These are phyloP conservation scores for Pampus argenteus DNA, from an alignment of 2,797 vertebrate genomes.

Conservation along the genomic window DNA sequence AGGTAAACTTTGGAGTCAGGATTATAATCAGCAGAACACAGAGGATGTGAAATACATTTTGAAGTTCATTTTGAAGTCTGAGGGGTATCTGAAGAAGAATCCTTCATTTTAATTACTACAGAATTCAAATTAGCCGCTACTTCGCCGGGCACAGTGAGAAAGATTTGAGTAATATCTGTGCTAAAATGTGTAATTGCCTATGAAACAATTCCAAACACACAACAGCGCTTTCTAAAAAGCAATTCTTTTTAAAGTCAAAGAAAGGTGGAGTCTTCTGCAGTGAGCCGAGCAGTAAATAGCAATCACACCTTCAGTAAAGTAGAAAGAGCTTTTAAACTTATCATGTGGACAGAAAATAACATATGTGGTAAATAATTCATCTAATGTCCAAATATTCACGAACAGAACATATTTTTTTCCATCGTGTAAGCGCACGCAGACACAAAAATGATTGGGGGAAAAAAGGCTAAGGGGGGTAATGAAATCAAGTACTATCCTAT, in stretches of 20 bases:
- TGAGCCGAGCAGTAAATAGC: slow-evolving; percentile 41
- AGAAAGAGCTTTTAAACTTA: slow-evolving; percentile 41
- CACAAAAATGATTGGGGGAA: slow-evolving; percentile 28
- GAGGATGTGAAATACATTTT: slow-evolving; percentile 7
- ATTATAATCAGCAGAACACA: slow-evolving; percentile 22
- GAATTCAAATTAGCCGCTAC: slow-evolving; percentile 42
- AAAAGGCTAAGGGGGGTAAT: slow-evolving; percentile 50
- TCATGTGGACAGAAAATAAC: slow-evolving; percentile 26
- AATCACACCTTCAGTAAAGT: slow-evolving; percentile 43
- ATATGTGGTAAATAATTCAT: slow-evolving; percentile 60
- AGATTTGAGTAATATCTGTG: slow-evolving; percentile 29
- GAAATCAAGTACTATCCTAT: slow-evolving; percentile 60
- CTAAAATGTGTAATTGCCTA: slow-evolving; percentile 49
- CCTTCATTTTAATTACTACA: slow-evolving; percentile 44
- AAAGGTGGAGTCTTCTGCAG: slow-evolving; percentile 46
- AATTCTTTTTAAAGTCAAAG: slow-evolving; percentile 20
- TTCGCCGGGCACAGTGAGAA: slow-evolving; percentile 9
- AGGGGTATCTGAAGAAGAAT: slow-evolving; percentile 29
- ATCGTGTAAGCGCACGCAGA: slow-evolving; percentile 50
- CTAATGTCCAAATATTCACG: slow-evolving; percentile 43
- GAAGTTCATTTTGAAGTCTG: slow-evolving; percentile 22
- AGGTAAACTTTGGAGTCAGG: slow-evolving; percentile 14
- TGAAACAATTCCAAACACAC: slow-evolving; percentile 41
- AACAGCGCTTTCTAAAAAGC: slow-evolving; percentile 23
- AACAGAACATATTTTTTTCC: slow-evolving; percentile 37